Evolutionary conservation across 1,140 invertebrate species (phyloP), one percentile per base, ranked within the genome.

Genomic region (Cryptotermes secundus): DNA sequence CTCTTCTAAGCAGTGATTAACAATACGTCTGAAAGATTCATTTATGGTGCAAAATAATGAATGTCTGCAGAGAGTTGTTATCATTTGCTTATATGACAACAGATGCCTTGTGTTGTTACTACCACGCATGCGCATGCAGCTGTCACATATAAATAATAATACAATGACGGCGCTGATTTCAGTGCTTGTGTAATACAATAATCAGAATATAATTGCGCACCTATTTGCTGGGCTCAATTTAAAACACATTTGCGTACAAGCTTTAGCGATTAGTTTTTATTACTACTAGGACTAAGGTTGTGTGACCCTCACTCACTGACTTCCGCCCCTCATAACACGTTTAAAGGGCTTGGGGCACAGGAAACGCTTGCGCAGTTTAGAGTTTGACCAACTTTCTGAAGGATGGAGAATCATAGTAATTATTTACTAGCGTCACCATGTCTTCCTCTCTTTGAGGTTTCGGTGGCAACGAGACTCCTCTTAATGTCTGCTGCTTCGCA

Each of bases 221-320:
- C 59, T 72, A 26, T 72, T 72, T 31, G 59, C 59, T 72, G 59
- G 59, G 1, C 59, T 31, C 59, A 72, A 72, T 72, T 72, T 72
- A 72, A 72, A 72, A 72, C 31, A 16, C 59, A 72, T 72, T 72
- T 72, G 59, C n/a, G 26, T 26, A 72, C 26, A 72, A 72, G 59
- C 59, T 72, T 72, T 72, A 31, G 59, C 59, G 59, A 72, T 72
- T 72, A 72, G 59, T 72, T n/a, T 72, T 72, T 72, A 31, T 72
- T 72, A 26, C 59, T 72, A 7, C 3, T 16, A 1, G 26, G 9
- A 14, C 6, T 72, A n/a, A n/a, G 26, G 6, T 31, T 31, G 10
- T 31, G 7, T 12, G 26, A 72, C 9, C n/a, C 26, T 72, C 59
- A 72, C 16, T 26, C 3, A 3, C 53, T 59, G 3, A n/a, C 59